Evolutionary conservation across 2,113 vertebrate species (phyloP).

Genomic region (Calyptomena viridis): DNA sequence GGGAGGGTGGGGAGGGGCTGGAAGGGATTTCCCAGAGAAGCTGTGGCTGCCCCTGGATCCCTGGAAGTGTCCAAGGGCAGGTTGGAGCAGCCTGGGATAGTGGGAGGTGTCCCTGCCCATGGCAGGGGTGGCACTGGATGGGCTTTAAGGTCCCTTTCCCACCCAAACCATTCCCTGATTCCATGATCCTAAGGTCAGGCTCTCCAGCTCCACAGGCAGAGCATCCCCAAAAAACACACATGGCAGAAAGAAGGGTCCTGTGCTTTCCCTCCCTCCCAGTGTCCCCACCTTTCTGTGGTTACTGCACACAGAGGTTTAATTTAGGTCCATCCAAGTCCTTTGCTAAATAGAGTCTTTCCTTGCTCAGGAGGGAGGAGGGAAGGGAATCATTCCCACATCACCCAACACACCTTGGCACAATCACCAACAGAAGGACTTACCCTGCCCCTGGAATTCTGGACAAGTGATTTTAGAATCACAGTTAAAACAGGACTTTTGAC

Average conservation of each 20-base stretch:
- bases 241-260: too few relatives aligned
- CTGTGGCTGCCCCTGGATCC: not conserved
- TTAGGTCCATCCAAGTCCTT: not conserved
- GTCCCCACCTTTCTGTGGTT: not conserved
- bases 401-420: not conserved
- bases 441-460: not conserved
- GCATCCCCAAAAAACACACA: fast-evolving
- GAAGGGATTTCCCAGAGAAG: not conserved
- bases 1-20: not conserved
- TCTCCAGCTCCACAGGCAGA: not conserved
- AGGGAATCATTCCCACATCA: not conserved
- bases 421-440: fast-evolving
- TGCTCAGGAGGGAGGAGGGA: not conserved
- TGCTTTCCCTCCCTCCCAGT: too few relatives aligned
- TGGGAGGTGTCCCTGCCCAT: not conserved
- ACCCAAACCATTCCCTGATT: not conserved
- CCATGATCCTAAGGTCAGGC: not conserved
- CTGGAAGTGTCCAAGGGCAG: not conserved
- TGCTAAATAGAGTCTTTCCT: not conserved
- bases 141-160: not conserved
- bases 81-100: not conserved
- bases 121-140: not conserved
- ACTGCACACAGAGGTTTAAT: not conserved
- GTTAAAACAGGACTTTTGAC: not conserved
- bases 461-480: not conserved